Conservation (phyloP, 2,113 vertebrate species). For the Willisornis vidua region DNA sequence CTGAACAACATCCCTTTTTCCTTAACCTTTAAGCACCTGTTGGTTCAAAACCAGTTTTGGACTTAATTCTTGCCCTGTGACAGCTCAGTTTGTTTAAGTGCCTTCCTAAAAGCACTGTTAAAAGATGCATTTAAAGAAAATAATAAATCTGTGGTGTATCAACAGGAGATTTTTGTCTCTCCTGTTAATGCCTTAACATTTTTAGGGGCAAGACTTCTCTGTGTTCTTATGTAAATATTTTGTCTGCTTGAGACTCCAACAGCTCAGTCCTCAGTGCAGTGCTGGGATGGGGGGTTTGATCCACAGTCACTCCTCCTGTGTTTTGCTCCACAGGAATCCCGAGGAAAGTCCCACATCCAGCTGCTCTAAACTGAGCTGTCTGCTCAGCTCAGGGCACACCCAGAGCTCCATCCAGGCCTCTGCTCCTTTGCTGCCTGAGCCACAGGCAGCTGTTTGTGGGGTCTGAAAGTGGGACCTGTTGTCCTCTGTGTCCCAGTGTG, state of each 20-base stretch:
- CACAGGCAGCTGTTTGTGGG: background rate
- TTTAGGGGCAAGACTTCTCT: background rate
- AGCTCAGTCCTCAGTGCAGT: background rate
- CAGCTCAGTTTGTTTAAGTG: background rate
- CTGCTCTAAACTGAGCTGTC: background rate
- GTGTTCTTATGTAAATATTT: background rate
- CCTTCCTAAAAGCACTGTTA: background rate
- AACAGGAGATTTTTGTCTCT: background rate
- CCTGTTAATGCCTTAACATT: background rate
- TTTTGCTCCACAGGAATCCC: background rate
- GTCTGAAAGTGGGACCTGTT: background rate
- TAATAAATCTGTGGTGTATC: background rate
- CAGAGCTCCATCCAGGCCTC: background rate
- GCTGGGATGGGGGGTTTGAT: background rate
- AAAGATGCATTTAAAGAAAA: background rate
- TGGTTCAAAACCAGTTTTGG: background rate
- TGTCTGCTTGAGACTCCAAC: background rate
- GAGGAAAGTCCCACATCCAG: background rate
- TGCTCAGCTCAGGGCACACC: background rate
- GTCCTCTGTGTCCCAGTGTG: too few species aligned
- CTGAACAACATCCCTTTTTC: background rate
- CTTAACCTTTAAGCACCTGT: background rate
- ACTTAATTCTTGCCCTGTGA: background rate
- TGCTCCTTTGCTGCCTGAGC: background rate
- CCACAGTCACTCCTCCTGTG: background rate